Evolutionary conservation across 2,888 invertebrate genomes (phyloP).

Genomic region (Clostera curtula): DNA sequence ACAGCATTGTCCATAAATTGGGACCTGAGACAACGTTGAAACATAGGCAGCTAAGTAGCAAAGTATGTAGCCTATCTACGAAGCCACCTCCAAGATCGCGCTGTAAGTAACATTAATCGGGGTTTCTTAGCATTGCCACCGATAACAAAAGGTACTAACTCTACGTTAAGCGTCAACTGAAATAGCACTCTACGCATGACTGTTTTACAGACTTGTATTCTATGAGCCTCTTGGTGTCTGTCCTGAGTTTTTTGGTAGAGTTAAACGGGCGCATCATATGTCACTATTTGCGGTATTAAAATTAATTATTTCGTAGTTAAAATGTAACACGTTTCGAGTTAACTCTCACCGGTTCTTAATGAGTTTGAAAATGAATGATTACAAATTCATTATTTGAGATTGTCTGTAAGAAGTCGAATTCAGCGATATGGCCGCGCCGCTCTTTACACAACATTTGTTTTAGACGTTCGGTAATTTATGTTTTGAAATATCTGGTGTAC

Average conservation of each 20-base stretch:
- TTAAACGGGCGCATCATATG: slow-evolving; percentile 19
- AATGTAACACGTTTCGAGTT: slow-evolving; percentile 4
- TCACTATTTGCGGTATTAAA: slow-evolving; percentile 24
- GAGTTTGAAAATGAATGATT: too few species aligned
- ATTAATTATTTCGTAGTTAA: slow-evolving; percentile 21
- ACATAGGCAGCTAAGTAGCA: slow-evolving; percentile 64
- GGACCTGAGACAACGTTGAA: slow-evolving; percentile 35
- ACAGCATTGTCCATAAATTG: slow-evolving; percentile 32
- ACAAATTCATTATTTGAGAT: too few species aligned
- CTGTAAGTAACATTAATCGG: slow-evolving; percentile 73
- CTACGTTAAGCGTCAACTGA: not conserved
- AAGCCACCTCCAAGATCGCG: slow-evolving; percentile 52
- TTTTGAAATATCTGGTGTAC: too few species aligned
- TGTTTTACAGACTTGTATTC: slow-evolving; percentile 3
- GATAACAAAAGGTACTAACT: slow-evolving; percentile 17
- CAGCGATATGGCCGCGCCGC: too few species aligned
- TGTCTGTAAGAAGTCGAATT: too few species aligned
- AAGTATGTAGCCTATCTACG: slow-evolving; percentile 63
- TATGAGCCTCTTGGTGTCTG: too few species aligned
- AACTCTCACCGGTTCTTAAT: too few species aligned
- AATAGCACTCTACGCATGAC: slow-evolving; percentile 1
- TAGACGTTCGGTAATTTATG: too few species aligned
- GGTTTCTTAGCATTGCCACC: slow-evolving; percentile 27
- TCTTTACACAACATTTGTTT: too few species aligned
- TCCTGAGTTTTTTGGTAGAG: slow-evolving; percentile 19